Percentiles rank a stretch among this genome's conserved stretches.
phyloP scores from a whole-genome alignment of 2,888 invertebrate genomes.

The Schizaphis graminum region DNA sequence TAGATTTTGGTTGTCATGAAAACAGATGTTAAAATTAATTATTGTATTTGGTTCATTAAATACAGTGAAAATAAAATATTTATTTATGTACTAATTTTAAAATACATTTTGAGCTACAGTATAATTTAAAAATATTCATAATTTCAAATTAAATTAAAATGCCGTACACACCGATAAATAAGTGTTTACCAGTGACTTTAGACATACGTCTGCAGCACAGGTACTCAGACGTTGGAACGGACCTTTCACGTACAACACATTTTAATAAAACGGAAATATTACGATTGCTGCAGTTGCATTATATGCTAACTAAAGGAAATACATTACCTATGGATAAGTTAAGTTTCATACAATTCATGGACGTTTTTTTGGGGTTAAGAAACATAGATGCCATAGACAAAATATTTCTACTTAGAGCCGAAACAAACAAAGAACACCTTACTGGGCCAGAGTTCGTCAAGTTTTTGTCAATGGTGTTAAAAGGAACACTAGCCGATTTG shows the following conservation, averaged over 20 bases:
- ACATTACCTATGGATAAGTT: neutral
- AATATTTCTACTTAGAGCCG: neutral
- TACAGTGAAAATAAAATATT: too few species aligned
- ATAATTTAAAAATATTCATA: too few species aligned
- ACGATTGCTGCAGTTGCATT: constrained; percentile 6
- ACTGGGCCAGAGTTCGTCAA: constrained; percentile 11
- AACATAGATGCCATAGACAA: neutral
- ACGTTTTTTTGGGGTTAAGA: neutral
- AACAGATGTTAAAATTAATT: too few species aligned
- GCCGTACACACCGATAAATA: too few species aligned
- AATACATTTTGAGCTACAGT: too few species aligned
- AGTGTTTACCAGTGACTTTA: too few species aligned
- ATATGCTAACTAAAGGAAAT: constrained; percentile 16
- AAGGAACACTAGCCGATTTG: neutral
- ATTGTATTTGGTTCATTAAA: too few species aligned
- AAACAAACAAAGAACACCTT: neutral
- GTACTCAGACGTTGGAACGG: too few species aligned
- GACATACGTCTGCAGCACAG: too few species aligned
- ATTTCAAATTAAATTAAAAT: too few species aligned
- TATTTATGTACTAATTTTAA: too few species aligned
- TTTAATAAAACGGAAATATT: neutral
- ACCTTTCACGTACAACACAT: neutral
- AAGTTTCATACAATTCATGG: constrained; percentile 32
- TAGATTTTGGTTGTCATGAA: too few species aligned
- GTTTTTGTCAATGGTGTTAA: constrained; percentile 2